phyloP scores from a whole-genome alignment of 1,140 invertebrate species.

The Listronotus oregonensis region DNA sequence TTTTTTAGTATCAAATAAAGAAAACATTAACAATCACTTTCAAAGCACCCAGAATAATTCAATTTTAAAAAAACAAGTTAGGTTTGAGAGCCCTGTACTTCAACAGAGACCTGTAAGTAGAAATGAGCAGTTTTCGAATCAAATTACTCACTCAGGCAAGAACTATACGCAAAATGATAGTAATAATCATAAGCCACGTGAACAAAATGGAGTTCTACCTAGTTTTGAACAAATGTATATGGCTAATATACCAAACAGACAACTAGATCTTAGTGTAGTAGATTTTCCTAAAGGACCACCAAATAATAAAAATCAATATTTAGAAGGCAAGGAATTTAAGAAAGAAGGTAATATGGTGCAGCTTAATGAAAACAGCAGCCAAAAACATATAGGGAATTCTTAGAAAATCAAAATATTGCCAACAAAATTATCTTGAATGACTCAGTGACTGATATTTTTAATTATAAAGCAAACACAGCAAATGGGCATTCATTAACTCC shows the following conservation, averaged over 20 bases:
- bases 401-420: slow-evolving; percentile 29
- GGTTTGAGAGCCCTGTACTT: slow-evolving; percentile 40
- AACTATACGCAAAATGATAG: slow-evolving; percentile 6
- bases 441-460: slow-evolving; percentile 44
- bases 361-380: slow-evolving; percentile 20
- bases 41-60: slow-evolving; percentile 21
- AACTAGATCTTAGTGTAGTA: slow-evolving; percentile 53
- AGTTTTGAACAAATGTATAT: slow-evolving; percentile 52
- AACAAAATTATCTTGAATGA: slow-evolving; percentile 29
- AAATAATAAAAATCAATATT: neutral
- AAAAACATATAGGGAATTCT: slow-evolving; percentile 40
- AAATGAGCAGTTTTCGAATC: slow-evolving; percentile 22
- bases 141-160: slow-evolving; percentile 2
- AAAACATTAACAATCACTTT: neutral
- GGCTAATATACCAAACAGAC: slow-evolving; percentile 51
- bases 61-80: slow-evolving; percentile 42
- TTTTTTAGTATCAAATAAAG: slow-evolving; percentile 6
- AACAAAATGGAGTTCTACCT: slow-evolving; percentile 13
- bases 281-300: slow-evolving; percentile 35
- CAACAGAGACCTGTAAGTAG: slow-evolving; percentile 24
- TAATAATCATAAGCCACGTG: neutral
- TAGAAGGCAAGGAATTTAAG: neutral
- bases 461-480: slow-evolving; percentile 35
- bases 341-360: neutral
- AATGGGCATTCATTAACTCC: neutral